A percentile compares a stretch with the other conserved stretches of the same genome.
Evolutionary conservation across 1,140 invertebrate species (phyloP).

Genomic region (Akabosia matsudoensis): DNA sequence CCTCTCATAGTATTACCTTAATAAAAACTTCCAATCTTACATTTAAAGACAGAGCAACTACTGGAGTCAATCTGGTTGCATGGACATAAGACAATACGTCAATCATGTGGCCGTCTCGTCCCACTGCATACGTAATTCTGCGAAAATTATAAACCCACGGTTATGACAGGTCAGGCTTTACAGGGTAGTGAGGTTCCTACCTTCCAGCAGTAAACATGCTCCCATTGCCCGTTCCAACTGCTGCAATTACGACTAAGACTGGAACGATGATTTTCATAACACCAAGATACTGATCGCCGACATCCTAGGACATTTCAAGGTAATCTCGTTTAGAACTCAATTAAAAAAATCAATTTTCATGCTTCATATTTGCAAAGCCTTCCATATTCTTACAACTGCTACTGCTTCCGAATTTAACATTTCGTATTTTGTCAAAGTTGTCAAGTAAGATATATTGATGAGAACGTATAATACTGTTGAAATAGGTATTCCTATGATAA

Average conservation of each 20-base stretch:
- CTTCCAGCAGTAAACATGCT: conserved; percentile 53
- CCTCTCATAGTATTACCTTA: too few relatives aligned
- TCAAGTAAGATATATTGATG: conserved; percentile 90
- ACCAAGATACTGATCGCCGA: conserved; percentile 63
- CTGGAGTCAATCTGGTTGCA: conserved; percentile 71
- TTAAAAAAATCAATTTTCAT: not conserved
- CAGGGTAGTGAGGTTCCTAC: too few relatives aligned
- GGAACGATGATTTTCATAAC: conserved; percentile 63
- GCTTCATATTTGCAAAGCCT: too few relatives aligned
- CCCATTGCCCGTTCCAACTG: conserved; percentile 68
- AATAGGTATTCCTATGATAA: conserved; percentile 83
- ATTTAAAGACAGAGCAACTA: conserved; percentile 78
- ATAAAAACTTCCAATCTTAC: too few relatives aligned
- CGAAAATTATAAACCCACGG: conserved; percentile 25
- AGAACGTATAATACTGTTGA: conserved; percentile 83
- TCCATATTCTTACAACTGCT: conserved; percentile 79
- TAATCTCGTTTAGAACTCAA: conserved; percentile 7
- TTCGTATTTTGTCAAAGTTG: conserved; percentile 74
- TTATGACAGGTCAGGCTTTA: too few relatives aligned
- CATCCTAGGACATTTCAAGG: too few relatives aligned
- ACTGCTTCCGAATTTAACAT: conserved; percentile 77
- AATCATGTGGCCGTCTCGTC: conserved; percentile 79
- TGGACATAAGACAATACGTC: conserved; percentile 82
- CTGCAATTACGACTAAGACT: conserved; percentile 67
- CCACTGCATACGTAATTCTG: conserved; percentile 86